These are phyloP conservation scores for Gulo gulo DNA, from an alignment of 2,113 vertebrate species.

Conservation along the genomic window DNA sequence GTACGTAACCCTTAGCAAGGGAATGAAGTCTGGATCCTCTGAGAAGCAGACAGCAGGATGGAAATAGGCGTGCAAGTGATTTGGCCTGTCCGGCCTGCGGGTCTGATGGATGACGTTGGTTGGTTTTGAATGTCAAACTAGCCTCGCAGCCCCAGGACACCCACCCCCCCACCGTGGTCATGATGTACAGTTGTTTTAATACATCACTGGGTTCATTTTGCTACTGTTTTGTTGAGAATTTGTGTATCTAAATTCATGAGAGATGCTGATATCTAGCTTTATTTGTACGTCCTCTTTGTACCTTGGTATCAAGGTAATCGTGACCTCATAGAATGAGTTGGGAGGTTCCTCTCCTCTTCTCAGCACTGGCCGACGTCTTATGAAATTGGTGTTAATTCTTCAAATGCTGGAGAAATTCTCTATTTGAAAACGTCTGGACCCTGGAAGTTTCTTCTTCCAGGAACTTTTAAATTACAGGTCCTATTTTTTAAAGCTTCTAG, in stretches of 20 bases:
- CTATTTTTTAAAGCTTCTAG: neutral
- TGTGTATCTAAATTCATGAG: neutral
- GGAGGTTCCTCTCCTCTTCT: neutral
- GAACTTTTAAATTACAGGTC: neutral
- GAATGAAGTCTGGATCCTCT: neutral
- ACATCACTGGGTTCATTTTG: neutral
- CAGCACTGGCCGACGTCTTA: neutral
- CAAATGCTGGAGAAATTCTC: neutral
- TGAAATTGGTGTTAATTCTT: neutral
- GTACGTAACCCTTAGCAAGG: neutral
- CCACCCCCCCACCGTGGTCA: neutral
- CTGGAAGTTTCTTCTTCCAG: neutral
- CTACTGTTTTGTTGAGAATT: neutral
- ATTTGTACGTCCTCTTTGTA: neutral
- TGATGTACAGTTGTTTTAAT: neutral
- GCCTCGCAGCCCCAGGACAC: neutral
- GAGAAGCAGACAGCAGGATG: neutral
- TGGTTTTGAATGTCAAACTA: neutral
- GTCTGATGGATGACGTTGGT: neutral
- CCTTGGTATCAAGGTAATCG: neutral
- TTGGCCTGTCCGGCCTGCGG: neutral
- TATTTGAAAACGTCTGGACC: neutral
- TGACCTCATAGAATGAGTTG: neutral
- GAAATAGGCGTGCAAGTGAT: neutral
- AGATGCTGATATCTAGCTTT: neutral